Percentiles rank a stretch among this genome's conserved stretches.
These are phyloP conservation scores for Apeltes quadracus DNA, from an alignment of 2,113 vertebrate genomes.

Conservation along the genomic window DNA sequence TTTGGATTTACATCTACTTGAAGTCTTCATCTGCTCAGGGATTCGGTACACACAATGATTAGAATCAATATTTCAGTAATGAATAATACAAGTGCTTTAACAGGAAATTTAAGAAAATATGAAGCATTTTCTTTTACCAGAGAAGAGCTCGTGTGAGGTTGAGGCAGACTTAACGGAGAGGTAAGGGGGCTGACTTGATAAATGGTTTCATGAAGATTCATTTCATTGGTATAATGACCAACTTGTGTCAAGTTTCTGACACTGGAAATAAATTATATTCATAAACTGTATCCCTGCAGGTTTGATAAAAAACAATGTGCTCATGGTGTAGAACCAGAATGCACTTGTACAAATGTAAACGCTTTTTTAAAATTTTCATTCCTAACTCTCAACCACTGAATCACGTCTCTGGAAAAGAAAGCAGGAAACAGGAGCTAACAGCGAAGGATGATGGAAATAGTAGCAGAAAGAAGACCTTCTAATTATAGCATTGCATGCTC, in stretches of 20 bases:
- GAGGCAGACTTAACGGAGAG: constrained; percentile 11
- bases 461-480: constrained; percentile 44
- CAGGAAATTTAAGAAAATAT: constrained; percentile 22
- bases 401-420: constrained; percentile 64
- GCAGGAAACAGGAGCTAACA: constrained; percentile 44
- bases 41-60: constrained; percentile 31
- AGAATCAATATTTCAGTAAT: neutral
- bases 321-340: constrained; percentile 7
- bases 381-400: constrained; percentile 39
- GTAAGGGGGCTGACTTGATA: constrained; percentile 18
- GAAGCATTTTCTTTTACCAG: constrained; percentile 61
- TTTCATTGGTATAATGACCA: constrained; percentile 40
- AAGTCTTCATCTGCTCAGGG: constrained; percentile 49
- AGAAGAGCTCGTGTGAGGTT: constrained; percentile 58
- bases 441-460: constrained; percentile 41
- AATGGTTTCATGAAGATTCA: constrained; percentile 49
- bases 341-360: constrained; percentile 9
- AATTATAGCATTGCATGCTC: constrained; percentile 71
- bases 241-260: constrained; percentile 34
- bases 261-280: constrained; percentile 38
- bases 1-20: neutral
- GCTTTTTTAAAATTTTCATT: too few relatives aligned
- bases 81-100: constrained; percentile 7
- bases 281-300: constrained; percentile 2
- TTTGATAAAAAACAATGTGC: constrained; percentile 17